These are phyloP conservation scores for Copsychus sechellarum DNA, from an alignment of 2,113 vertebrate genomes.

Conservation along the genomic window DNA sequence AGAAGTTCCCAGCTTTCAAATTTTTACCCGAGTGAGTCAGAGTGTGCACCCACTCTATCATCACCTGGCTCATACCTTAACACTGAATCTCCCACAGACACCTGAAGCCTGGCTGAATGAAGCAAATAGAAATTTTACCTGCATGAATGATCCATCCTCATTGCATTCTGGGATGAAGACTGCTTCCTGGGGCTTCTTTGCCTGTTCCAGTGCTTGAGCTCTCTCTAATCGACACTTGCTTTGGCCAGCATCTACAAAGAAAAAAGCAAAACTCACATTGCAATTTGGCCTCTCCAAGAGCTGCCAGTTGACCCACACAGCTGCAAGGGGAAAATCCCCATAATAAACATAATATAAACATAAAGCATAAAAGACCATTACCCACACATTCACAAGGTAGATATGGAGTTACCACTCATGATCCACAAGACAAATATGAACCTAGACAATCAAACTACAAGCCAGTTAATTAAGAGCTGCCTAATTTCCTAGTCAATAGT, in stretches of 20 bases:
- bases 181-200: constrained; percentile 91
- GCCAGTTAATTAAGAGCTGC: not conserved
- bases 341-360: not conserved
- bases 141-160: constrained; percentile 93
- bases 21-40: not conserved
- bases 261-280: not conserved
- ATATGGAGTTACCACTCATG: not conserved
- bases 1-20: not conserved
- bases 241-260: constrained; percentile 85
- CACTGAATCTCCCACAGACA: not conserved
- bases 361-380: not conserved
- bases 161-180: constrained; percentile 95
- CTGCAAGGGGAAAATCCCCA: fast-evolving
- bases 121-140: constrained; percentile 74
- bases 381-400: not conserved
- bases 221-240: constrained; percentile 92
- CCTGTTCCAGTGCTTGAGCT: constrained; percentile 88
- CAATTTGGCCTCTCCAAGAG: not conserved
- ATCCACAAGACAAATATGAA: not conserved
- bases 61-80: not conserved
- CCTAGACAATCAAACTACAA: not conserved
- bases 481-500: not conserved
- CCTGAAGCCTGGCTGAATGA: not conserved
- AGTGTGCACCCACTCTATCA: too few species aligned
- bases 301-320: not conserved